These are phyloP conservation scores for Parthenolecanium corni DNA, from an alignment of 2,888 invertebrate species.

Conservation along the genomic window DNA sequence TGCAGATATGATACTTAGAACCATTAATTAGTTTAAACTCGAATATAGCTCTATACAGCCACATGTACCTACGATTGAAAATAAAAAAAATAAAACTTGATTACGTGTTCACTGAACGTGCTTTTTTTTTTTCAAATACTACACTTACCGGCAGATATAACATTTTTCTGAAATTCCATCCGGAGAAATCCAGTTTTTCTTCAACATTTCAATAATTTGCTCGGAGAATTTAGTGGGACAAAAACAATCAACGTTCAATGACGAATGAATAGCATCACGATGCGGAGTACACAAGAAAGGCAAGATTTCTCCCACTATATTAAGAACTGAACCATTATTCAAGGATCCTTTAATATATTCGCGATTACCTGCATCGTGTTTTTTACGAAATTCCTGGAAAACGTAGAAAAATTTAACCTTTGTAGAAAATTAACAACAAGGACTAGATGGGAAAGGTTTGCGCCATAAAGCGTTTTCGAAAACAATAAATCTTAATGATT, in stretches of 20 bases:
- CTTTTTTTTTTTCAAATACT: background rate
- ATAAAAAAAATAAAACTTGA: background rate
- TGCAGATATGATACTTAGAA: background rate
- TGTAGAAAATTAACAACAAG: too few relatives aligned
- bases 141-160: slow-evolving; percentile 11
- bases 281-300: slow-evolving; percentile 2
- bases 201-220: background rate
- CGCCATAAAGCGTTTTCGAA: too few relatives aligned
- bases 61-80: slow-evolving; percentile 2
- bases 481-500: too few relatives aligned
- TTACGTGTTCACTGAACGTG: background rate
- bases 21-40: background rate
- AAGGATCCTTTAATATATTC: too few relatives aligned
- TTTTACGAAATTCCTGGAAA: too few relatives aligned
- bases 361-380: too few relatives aligned
- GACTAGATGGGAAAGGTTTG: too few relatives aligned
- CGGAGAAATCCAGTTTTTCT: background rate
- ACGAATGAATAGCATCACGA: background rate
- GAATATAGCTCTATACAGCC: slow-evolving; percentile 6
- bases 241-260: slow-evolving; percentile 4
- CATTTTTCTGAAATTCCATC: slow-evolving; percentile 3
- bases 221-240: slow-evolving; percentile 4
- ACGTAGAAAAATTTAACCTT: too few relatives aligned
- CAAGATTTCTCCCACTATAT: slow-evolving; percentile 2
- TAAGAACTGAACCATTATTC: background rate